Evolutionary conservation across 2,888 invertebrate genomes (phyloP).

Genomic region (Nemoura dubitans): DNA sequence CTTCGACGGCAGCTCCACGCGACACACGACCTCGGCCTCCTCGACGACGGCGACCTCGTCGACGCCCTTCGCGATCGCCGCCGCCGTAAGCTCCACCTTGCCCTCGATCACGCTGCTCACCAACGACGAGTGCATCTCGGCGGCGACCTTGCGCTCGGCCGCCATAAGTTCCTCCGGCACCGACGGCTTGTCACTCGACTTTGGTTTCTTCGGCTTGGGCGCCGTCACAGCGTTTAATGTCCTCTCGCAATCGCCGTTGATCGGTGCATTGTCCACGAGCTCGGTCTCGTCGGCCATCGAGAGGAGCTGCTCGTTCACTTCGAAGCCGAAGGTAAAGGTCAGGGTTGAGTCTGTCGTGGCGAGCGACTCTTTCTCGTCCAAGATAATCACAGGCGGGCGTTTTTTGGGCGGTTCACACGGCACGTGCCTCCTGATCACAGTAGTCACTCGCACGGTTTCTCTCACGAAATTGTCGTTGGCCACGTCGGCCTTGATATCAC

Average conservation of each 20-base stretch:
- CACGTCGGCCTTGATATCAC: constrained; percentile 43
- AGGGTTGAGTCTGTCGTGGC: neutral
- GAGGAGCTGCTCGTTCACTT: constrained; percentile 77
- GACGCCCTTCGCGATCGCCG: neutral
- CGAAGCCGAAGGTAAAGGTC: constrained; percentile 79
- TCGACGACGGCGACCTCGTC: constrained; percentile 9
- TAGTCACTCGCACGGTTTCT: constrained; percentile 36
- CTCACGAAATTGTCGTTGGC: constrained; percentile 47
- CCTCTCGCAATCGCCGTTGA: neutral
- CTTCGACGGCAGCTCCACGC: constrained; percentile 54
- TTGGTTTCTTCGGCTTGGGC: neutral
- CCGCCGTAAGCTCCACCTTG: neutral
- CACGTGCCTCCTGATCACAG: neutral
- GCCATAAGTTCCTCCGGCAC: neutral
- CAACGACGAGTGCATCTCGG: neutral
- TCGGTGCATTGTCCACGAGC: neutral
- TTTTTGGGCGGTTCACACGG: constrained; percentile 48
- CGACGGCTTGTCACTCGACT: neutral
- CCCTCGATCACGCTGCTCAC: neutral
- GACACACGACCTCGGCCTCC: constrained; percentile 29
- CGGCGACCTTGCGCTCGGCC: too few relatives aligned
- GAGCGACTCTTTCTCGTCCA: constrained; percentile 65
- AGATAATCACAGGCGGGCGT: constrained; percentile 78
- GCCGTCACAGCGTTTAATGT: neutral
- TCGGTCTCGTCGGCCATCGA: constrained; percentile 54